Evolutionary conservation across 1,140 invertebrate genomes (phyloP).

Genomic region (Zelostemma sp.): DNA sequence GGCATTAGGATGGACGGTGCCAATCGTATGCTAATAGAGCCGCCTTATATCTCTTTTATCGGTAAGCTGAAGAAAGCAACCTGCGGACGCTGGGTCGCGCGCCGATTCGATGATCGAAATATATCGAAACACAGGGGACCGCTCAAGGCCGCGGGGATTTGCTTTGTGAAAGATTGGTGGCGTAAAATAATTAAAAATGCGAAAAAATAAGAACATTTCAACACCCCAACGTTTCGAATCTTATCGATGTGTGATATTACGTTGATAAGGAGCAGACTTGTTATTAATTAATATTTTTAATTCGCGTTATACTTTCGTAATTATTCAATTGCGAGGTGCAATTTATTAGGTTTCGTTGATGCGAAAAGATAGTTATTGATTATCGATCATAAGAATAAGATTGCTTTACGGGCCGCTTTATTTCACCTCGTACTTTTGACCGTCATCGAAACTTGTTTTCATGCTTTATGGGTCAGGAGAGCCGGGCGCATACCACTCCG

Average conservation of each 20-base stretch:
- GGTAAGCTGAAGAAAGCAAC: conserved; percentile 41
- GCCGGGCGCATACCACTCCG: conserved; percentile 45
- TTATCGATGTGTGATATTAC: too few species aligned
- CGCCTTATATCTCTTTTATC: conserved; percentile 61
- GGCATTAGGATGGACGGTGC: conserved; percentile 67
- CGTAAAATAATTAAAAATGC: too few species aligned
- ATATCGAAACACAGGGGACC: conserved; percentile 22
- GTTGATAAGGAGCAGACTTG: too few species aligned
- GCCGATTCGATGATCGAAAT: conserved; percentile 41
- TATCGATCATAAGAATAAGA: conserved; percentile 13
- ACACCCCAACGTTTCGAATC: too few species aligned
- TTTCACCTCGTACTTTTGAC: conserved; percentile 35
- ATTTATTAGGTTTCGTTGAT: too few species aligned
- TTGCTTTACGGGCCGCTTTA: conserved; percentile 24
- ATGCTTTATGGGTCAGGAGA: conserved; percentile 60
- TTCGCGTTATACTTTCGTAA: too few species aligned
- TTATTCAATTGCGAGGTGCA: too few species aligned
- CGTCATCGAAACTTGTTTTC: conserved; percentile 59
- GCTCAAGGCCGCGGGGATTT: conserved; percentile 33
- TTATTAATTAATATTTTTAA: too few species aligned
- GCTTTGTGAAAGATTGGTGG: conserved; percentile 2
- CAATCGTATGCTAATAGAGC: conserved; percentile 69
- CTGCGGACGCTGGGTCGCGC: conserved; percentile 48
- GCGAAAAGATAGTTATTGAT: neutral
- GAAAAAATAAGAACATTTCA: too few species aligned